A percentile compares a stretch with the other conserved stretches of the same genome.
phyloP scores from a whole-genome alignment of 2,113 vertebrate genomes.

The Pyrgilauda ruficollis region DNA sequence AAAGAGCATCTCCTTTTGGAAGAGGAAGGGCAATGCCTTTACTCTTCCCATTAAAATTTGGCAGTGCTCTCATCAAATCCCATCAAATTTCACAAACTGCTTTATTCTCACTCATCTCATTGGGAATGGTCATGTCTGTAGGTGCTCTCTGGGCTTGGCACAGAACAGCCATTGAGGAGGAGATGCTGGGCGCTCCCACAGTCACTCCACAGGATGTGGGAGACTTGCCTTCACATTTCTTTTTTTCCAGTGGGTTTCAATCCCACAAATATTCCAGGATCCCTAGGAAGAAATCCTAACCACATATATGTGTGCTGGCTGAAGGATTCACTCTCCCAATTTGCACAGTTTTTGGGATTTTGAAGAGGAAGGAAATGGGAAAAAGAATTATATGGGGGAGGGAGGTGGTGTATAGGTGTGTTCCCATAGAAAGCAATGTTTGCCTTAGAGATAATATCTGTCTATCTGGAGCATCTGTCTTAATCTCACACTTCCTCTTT shows the following conservation, averaged over 20 bases:
- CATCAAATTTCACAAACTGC: background rate
- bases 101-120: background rate
- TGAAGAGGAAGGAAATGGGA: background rate
- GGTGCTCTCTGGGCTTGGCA: background rate
- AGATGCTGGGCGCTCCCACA: background rate
- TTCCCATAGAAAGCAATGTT: background rate
- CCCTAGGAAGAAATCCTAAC: slow-evolving; percentile 33
- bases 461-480: background rate
- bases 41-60: background rate
- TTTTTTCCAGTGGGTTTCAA: slow-evolving; percentile 18
- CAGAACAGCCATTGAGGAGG: background rate
- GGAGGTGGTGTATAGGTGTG: background rate
- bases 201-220: slow-evolving; percentile 55
- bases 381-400: background rate
- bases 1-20: background rate
- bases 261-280: slow-evolving; percentile 43
- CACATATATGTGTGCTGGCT: background rate
- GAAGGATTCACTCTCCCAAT: background rate
- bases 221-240: slow-evolving; percentile 36
- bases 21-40: background rate
- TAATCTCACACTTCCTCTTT: slow-evolving; percentile 7
- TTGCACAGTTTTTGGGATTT: background rate
- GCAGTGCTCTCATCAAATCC: background rate
- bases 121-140: background rate
- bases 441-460: background rate